Percentiles rank a stretch among this genome's conserved stretches.
phyloP scores from a whole-genome alignment of 35 echinoderm and acorn worm genomes.

The Apostichopus japonicus region DNA sequence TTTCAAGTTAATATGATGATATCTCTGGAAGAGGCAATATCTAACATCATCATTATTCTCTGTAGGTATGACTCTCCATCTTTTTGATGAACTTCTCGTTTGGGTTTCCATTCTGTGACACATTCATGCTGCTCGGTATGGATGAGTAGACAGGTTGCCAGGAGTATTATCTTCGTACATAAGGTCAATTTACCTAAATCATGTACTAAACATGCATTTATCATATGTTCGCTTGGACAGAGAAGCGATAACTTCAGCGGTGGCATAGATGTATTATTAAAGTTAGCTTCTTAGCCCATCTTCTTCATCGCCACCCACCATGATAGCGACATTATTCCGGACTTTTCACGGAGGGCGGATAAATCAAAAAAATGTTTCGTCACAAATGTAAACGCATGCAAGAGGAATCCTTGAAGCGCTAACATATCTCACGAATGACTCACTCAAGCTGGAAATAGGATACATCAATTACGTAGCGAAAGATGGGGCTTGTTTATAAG shows the following conservation, averaged over 20 bases:
- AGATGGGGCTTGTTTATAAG: conserved; percentile 34
- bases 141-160: no score
- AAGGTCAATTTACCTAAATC: no score
- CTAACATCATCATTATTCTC: no score
- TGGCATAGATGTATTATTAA: no score
- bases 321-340: conserved; percentile 28
- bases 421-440: conserved; percentile 7
- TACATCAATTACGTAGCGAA: conserved; percentile 48
- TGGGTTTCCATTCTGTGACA: no score
- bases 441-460: conserved; percentile 9
- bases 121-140: no score
- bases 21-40: no score
- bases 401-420: not conserved
- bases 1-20: no score
- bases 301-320: conserved; percentile 20
- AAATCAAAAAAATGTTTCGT: conserved; percentile 45
- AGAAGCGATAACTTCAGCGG: not conserved
- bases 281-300: not conserved
- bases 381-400: conserved; percentile 6
- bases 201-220: not conserved
- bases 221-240: not conserved
- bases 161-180: no score
- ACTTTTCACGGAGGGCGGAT: conserved; percentile 7
- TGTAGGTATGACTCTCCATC: no score
- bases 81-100: no score